Evolutionary conservation across 53 echinoderm and acorn worm genomes (phyloP), one percentile per base, ranked within the genome.

Genomic region (Holothuria scabra): DNA sequence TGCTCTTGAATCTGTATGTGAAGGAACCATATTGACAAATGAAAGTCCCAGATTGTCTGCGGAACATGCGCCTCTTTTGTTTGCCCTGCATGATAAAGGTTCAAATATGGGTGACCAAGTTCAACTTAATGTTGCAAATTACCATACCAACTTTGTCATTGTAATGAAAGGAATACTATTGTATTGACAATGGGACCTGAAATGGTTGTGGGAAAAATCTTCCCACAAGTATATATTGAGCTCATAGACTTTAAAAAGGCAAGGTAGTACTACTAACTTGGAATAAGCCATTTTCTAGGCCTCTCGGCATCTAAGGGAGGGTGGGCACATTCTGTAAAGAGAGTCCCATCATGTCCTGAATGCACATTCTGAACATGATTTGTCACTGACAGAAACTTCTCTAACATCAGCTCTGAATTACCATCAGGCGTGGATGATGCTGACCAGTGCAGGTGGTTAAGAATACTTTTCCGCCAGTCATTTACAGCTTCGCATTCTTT

Each of bases 251-350:
- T 64, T 1, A 64, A 12, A 21, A 12, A 1, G 23, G 28, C 23
- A 64, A n/a, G n/a, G n/a, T n/a, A n/a, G 13, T 20, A 64, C 64
- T 64, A 34, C 60, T 71, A 58, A 89, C 85, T 82, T 60, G 89
- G 52, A 14, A 65, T 86, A 29, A 92, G 83, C 89, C 84, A 92
- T 24, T 89, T 89, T 64, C 78, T 86, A 20, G 22, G 83, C 55
- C 59, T 60, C 20, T 59, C 48, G 22, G 55, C 68, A 24, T 79
- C 87, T 12, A 90, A 59, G 1, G 75, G 34, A 12, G 69, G 80
- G 74, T 93, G 93, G 19, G 83, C 67, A 74, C 93, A 90, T 24
- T 37, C 26, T 5, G 87, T 85, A 26, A 83, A 93, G 28, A 68
- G 55, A 5, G 83, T 84, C 3, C 85, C 85, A 74, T 74, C 75